Evolutionary conservation across 2,797 vertebrate species (phyloP).

Genomic region (Melanotaenia trifasciata): DNA sequence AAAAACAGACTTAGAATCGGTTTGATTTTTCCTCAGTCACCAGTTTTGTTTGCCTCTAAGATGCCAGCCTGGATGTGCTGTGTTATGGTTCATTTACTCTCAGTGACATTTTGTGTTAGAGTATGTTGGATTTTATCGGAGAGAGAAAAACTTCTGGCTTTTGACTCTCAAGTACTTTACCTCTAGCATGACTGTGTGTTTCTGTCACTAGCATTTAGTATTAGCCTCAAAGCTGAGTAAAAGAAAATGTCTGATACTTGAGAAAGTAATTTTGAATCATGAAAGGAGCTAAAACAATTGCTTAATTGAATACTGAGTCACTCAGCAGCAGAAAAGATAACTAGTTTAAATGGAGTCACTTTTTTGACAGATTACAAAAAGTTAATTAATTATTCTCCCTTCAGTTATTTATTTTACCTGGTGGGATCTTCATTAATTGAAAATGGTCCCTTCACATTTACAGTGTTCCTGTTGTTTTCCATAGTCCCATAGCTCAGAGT

Average conservation of each 20-base stretch:
- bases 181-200: background rate
- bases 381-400: background rate
- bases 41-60: conserved; percentile 11
- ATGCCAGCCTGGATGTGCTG: background rate
- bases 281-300: background rate
- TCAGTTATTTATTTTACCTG: conserved; percentile 76
- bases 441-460: conserved; percentile 87
- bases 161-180: too few species aligned
- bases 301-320: too few species aligned
- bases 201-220: background rate
- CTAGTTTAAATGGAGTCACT: background rate
- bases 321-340: too few species aligned
- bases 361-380: background rate
- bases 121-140: background rate
- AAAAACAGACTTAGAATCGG: conserved; percentile 14
- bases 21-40: conserved; percentile 22
- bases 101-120: too few species aligned
- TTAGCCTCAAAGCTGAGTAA: too few species aligned
- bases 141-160: background rate
- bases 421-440: conserved; percentile 90
- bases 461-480: conserved; percentile 89
- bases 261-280: background rate
- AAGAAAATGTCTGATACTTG: too few species aligned
- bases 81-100: background rate
- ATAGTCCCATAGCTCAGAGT: conserved; percentile 93